phyloP scores from a whole-genome alignment of 2,797 vertebrate species.

The Scolopax bukidnonensis region DNA sequence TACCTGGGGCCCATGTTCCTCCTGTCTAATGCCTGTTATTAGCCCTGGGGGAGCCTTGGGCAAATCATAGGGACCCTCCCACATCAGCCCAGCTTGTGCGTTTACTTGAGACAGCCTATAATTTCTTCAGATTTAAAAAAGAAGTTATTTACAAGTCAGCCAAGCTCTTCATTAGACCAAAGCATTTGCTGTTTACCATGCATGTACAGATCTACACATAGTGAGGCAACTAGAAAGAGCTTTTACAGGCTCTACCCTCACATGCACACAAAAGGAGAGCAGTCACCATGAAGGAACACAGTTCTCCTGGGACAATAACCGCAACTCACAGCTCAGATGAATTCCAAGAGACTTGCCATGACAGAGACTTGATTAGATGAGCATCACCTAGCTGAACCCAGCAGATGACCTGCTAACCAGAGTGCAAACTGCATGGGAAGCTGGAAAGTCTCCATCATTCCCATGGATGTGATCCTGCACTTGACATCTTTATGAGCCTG shows the following conservation, averaged over 20 bases:
- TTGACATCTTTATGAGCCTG: not conserved
- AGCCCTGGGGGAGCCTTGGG: not conserved
- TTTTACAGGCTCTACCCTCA: not conserved
- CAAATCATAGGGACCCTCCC: not conserved
- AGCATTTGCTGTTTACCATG: not conserved
- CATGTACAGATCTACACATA: not conserved
- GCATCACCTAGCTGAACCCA: not conserved
- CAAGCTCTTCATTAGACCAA: not conserved
- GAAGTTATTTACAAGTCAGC: not conserved
- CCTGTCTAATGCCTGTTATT: not conserved
- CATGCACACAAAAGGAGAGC: not conserved
- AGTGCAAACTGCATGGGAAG: too few species aligned
- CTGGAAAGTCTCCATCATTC: too few species aligned
- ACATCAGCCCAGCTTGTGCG: not conserved
- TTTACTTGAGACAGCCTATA: not conserved
- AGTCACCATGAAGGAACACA: accelerated
- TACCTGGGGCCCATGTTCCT: not conserved
- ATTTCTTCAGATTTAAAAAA: not conserved
- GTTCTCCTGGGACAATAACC: accelerated
- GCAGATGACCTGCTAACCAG: not conserved
- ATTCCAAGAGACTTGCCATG: not conserved
- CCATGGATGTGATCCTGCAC: not conserved
- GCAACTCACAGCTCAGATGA: not conserved
- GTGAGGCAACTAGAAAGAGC: not conserved
- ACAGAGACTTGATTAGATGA: not conserved